These are phyloP conservation scores for Eubucco bourcierii DNA, from an alignment of 2,113 vertebrate species.

Conservation along the genomic window DNA sequence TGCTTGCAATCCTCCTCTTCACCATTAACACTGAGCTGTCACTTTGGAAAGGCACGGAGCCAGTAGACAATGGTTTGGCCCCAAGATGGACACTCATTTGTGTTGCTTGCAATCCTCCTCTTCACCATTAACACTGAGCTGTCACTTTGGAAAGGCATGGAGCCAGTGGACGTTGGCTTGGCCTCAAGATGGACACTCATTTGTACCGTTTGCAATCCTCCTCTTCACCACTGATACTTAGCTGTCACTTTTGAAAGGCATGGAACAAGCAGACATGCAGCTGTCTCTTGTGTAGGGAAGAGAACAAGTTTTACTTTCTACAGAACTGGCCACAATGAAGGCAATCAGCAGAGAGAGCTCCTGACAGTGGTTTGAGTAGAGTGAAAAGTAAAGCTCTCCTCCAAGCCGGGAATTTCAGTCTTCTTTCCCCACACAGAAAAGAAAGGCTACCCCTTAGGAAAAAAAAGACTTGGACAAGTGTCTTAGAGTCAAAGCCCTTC, in stretches of 20 bases:
- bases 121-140: background rate
- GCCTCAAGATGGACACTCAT: background rate
- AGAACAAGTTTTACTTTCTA: background rate
- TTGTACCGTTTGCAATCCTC: background rate
- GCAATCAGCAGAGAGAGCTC: background rate
- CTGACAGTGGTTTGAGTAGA: background rate
- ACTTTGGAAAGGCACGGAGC: background rate
- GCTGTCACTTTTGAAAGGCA: background rate
- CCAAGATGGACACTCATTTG: background rate
- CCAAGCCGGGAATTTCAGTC: background rate
- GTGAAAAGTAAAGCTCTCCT: background rate
- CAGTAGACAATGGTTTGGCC: background rate
- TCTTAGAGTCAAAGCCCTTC: background rate
- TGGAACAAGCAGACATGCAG: background rate
- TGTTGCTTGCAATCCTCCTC: background rate
- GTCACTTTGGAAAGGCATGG: background rate
- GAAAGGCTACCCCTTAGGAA: background rate
- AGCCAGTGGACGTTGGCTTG: background rate
- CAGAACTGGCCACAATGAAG: background rate
- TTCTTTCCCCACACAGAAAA: background rate
- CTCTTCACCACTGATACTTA: background rate
- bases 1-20: background rate
- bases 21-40: background rate
- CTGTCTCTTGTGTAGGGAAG: background rate
- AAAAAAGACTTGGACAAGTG: background rate